Base-by-base conservation (phyloP, 2,888 invertebrate genomes). In the Cremastinae sp. region DNA sequence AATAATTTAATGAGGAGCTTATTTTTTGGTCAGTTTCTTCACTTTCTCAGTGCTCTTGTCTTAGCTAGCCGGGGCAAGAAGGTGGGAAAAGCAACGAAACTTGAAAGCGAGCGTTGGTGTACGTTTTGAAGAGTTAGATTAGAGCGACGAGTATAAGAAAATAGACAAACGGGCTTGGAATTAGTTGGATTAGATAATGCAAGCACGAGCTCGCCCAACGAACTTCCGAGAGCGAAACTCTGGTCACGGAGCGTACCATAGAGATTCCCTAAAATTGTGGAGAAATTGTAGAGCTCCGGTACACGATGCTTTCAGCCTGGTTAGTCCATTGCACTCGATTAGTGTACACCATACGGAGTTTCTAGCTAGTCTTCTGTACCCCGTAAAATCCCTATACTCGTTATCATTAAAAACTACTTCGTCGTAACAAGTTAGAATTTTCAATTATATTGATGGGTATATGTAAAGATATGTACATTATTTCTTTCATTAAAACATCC, bases 141-240 rank as follows among this genome's bases (percentile, higher is more conserved):
- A 35, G 43, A 59, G 49, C 41, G 53, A 56, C 45, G 45, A 58
- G 49, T 55, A 68, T 49, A 49, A 45, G 66, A 64, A 49, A 55
- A 20, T 49, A 8, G 58, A 47, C 43, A 69, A 39, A 59, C 22
- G 58, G 16, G 39, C 66, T 53, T 62, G 74, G 79, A 81, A 75
- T 75, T 78, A 79, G 78, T 82, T 79, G 68, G 83, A 81, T 83
- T 83, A 83, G 85, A 84, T 86, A 86, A 86, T 85, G 80, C 84
- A 79, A 78, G 68, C 78, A 72, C 75, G 81, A 79, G 81, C 80
- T 79, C 76, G 80, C 79, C 77, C 76, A 77, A 64, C 74, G 73
- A 73, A 80, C 78, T 76, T 78, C 79, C 76, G 76, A 74, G 76
- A 79, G 78, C 53, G 75, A 78, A 79, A 78, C 79, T 79, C 74